phyloP scores from a whole-genome alignment of 35 echinoderm and acorn worm species.

The Apostichopus californicus region DNA sequence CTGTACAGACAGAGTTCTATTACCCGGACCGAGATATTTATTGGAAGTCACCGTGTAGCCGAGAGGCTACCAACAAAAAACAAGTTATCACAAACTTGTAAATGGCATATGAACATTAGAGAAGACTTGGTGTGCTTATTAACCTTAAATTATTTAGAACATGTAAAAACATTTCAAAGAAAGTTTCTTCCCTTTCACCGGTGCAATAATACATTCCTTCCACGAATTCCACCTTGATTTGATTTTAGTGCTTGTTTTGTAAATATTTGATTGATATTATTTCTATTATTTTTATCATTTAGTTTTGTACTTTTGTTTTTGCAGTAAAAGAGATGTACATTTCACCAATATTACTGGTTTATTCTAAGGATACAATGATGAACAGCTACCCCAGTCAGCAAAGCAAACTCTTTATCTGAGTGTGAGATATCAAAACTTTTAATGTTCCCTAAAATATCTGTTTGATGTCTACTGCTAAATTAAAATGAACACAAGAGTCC shows the following conservation, averaged over 20 bases:
- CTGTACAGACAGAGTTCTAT: slow-evolving; percentile 89
- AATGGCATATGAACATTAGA: background rate
- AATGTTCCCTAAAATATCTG: no score
- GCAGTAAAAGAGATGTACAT: no score
- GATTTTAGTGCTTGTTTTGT: background rate
- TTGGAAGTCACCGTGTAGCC: slow-evolving; percentile 68
- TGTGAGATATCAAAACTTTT: no score
- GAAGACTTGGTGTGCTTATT: background rate
- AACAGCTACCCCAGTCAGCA: no score
- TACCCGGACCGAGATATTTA: slow-evolving; percentile 90
- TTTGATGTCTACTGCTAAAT: no score
- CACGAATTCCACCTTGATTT: slow-evolving; percentile 15
- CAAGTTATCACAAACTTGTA: background rate
- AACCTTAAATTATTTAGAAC: background rate
- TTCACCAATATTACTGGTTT: no score
- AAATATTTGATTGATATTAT: background rate
- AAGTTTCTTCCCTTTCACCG: background rate
- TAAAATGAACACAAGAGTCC: no score
- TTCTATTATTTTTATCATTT: background rate
- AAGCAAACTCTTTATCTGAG: no score
- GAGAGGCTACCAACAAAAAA: slow-evolving; percentile 71
- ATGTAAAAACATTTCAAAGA: background rate
- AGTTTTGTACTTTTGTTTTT: no score
- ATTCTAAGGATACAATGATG: no score
- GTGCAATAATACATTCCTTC: slow-evolving; percentile 22